A percentile compares a stretch with the other conserved stretches of the same genome.
phyloP scores from a whole-genome alignment of 1,140 invertebrate species.

The Neodiprion virginianus region DNA sequence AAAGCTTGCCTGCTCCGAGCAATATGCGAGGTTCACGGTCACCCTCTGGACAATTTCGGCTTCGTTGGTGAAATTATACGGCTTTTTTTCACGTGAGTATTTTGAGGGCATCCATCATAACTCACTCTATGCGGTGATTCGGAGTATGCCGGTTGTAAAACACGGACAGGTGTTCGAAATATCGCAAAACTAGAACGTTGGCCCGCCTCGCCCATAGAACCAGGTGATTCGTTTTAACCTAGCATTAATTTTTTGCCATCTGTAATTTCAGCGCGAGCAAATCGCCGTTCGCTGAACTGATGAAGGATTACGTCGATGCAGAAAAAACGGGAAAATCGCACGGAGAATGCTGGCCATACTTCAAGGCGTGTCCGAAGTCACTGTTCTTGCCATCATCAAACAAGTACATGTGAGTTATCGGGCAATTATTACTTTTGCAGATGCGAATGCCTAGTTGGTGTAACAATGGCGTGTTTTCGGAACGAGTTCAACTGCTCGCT shows the following conservation, averaged over 20 bases:
- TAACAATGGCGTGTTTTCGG: no score
- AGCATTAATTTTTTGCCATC: not conserved
- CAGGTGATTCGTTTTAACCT: not conserved
- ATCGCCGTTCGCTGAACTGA: conserved; percentile 75
- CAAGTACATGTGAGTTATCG: conserved; percentile 69
- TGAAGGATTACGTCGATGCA: conserved; percentile 80
- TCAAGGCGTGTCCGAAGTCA: conserved; percentile 82
- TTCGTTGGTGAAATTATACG: conserved; percentile 81
- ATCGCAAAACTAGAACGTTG: not conserved
- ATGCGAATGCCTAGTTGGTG: no score
- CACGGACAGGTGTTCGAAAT: not conserved
- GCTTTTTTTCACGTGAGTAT: conserved; percentile 79
- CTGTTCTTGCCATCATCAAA: conserved; percentile 72
- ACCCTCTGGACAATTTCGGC: conserved; percentile 78
- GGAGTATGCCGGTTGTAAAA: no score
- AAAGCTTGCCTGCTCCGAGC: conserved; percentile 82
- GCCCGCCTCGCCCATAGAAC: no score
- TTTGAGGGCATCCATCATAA: not conserved
- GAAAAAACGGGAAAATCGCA: conserved; percentile 75
- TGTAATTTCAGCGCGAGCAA: conserved; percentile 73
- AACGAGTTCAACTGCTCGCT: no score
- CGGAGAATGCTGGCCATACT: conserved; percentile 86
- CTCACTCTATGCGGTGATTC: not conserved
- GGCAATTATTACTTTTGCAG: not conserved
- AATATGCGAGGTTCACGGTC: conserved; percentile 85